phyloP scores from a whole-genome alignment of 2,113 vertebrate genomes.

The Calyptommatus sinebrachiatus region DNA sequence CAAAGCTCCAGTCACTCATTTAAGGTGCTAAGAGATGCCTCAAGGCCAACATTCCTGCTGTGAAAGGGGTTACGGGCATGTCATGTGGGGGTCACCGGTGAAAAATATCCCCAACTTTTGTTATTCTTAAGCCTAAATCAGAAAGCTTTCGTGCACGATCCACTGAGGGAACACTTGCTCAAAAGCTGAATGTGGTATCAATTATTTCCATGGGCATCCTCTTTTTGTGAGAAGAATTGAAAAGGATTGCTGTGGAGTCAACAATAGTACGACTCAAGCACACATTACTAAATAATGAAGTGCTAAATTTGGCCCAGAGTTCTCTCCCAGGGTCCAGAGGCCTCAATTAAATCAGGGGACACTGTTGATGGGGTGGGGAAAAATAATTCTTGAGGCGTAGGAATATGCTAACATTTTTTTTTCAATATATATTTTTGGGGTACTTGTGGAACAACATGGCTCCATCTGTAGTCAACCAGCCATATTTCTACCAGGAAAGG shows the following conservation, averaged over 20 bases:
- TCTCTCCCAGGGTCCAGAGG: constrained; percentile 57
- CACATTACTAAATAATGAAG: constrained; percentile 66
- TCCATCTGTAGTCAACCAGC: constrained; percentile 63
- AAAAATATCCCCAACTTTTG: constrained; percentile 63
- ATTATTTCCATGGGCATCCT: constrained; percentile 73
- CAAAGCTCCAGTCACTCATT: constrained; percentile 66
- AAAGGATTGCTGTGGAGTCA: constrained; percentile 64
- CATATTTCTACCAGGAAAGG: constrained; percentile 54
- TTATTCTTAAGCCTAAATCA: constrained; percentile 66
- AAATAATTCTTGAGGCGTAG: constrained; percentile 60
- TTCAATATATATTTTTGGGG: constrained; percentile 60
- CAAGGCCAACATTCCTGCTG: constrained; percentile 63
- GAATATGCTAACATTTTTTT: constrained; percentile 62
- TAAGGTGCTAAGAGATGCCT: constrained; percentile 58
- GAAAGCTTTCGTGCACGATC: constrained; percentile 59
- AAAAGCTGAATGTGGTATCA: constrained; percentile 68
- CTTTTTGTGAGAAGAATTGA: constrained; percentile 62
- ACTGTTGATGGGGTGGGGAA: constrained; percentile 53
- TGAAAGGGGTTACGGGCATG: constrained; percentile 62
- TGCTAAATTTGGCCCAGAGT: constrained; percentile 56
- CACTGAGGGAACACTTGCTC: constrained; percentile 48
- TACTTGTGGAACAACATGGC: constrained; percentile 52
- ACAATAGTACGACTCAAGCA: constrained; percentile 54
- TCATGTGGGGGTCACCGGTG: constrained; percentile 62
- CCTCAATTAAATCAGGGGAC: constrained; percentile 59